These are phyloP conservation scores for Hylia prasina DNA, from an alignment of 2,113 vertebrate genomes.

Conservation along the genomic window DNA sequence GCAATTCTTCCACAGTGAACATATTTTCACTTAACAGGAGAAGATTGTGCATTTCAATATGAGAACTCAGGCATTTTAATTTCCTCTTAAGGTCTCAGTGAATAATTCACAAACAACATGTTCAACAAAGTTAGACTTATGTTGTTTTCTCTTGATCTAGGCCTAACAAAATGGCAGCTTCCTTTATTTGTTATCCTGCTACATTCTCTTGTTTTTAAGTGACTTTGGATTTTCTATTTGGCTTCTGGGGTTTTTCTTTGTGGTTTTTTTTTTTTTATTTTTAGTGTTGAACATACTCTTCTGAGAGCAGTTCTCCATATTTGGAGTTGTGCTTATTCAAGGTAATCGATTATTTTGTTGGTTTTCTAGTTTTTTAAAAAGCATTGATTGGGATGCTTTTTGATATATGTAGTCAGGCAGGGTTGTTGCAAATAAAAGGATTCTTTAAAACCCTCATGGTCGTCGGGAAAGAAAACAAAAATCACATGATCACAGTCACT, in stretches of 20 bases:
- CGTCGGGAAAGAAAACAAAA: neutral
- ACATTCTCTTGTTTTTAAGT: neutral
- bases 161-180: neutral
- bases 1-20: neutral
- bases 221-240: neutral
- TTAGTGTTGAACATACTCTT: neutral
- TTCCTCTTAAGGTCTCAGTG: neutral
- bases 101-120: neutral
- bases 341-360: neutral
- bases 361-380: too few species aligned
- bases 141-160: neutral
- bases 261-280: neutral
- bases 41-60: neutral
- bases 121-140: neutral
- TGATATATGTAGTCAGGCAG: neutral
- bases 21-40: slow-evolving; percentile 10
- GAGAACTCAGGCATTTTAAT: neutral
- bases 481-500: fast-evolving
- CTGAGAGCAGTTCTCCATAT: neutral
- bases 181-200: neutral
- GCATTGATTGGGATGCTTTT: neutral
- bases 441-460: neutral
- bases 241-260: neutral
- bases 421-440: neutral
- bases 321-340: neutral